Evolutionary conservation across 1,140 invertebrate genomes (phyloP).

Genomic region (Drosophila pseudoananassae): DNA sequence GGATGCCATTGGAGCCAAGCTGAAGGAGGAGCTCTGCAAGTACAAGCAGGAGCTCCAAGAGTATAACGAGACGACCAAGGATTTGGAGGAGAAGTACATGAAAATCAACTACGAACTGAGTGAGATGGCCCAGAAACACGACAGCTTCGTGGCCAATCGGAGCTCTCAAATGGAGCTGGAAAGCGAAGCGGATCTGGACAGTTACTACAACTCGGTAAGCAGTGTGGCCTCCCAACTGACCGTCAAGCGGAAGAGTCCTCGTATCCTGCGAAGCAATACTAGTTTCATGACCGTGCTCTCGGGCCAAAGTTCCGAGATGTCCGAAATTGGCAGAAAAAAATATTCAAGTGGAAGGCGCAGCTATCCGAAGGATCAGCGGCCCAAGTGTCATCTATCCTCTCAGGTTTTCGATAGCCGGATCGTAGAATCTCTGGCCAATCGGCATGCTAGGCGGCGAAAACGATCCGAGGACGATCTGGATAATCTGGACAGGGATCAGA

Average conservation of each 20-base stretch:
- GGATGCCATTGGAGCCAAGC: slow-evolving; percentile 60
- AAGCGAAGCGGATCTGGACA: slow-evolving; percentile 28
- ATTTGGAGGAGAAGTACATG: slow-evolving; percentile 78
- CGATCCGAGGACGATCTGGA: slow-evolving; percentile 18
- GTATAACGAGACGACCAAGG: slow-evolving; percentile 75
- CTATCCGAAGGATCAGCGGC: not conserved
- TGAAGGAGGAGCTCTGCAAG: slow-evolving; percentile 69
- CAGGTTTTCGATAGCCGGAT: slow-evolving; percentile 17
- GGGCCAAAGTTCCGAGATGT: slow-evolving; percentile 24
- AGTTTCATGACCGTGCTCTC: slow-evolving; percentile 67
- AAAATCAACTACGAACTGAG: slow-evolving; percentile 72
- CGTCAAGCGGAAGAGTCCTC: not conserved
- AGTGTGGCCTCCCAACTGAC: slow-evolving; percentile 48
- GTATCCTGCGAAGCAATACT: slow-evolving; percentile 43
- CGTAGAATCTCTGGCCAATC: slow-evolving; percentile 25
- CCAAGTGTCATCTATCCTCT: slow-evolving; percentile 11
- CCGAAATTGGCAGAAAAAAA: not conserved
- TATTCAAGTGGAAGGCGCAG: not conserved
- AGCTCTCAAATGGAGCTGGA: slow-evolving; percentile 22
- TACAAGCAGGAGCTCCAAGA: slow-evolving; percentile 78
- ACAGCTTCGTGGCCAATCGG: slow-evolving; percentile 48
- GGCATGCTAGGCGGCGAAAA: slow-evolving; percentile 6
- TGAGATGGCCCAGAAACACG: slow-evolving; percentile 78
- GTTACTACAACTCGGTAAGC: slow-evolving; percentile 31
- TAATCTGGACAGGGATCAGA: slow-evolving; percentile 38